Conservation (phyloP, 1,140 invertebrate species). For the Drosophila parabipectinata region DNA sequence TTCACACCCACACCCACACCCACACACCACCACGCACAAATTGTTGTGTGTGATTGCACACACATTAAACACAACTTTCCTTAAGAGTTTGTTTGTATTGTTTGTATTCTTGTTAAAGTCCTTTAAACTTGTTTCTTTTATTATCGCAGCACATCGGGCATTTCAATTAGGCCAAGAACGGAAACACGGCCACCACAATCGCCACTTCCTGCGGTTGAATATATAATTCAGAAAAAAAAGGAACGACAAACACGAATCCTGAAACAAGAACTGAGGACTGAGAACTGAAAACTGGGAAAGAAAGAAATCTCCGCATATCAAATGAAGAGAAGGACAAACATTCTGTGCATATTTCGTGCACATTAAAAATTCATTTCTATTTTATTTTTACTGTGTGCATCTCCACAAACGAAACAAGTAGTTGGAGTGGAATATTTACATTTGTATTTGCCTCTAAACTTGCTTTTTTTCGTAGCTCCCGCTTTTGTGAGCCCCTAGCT, state of each 20-base stretch:
- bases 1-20: conserved; percentile 4
- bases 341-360: conserved; percentile 38
- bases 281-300: conserved; percentile 6
- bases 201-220: conserved; percentile 36
- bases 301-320: conserved; percentile 48
- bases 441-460: conserved; percentile 23
- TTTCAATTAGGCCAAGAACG: conserved; percentile 31
- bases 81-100: conserved; percentile 14
- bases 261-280: not conserved
- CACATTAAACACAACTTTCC: conserved; percentile 20
- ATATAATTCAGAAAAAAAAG: conserved; percentile 10
- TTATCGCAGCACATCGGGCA: conserved; percentile 5
- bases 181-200: conserved; percentile 23
- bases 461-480: not conserved
- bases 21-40: conserved; percentile 20
- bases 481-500: conserved; percentile 12
- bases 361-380: conserved; percentile 44
- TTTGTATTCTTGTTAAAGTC: conserved; percentile 4
- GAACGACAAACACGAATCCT: not conserved
- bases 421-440: conserved; percentile 43
- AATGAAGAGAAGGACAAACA: conserved; percentile 29
- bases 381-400: conserved; percentile 38
- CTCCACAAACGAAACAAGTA: conserved; percentile 5
- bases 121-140: conserved; percentile 18
- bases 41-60: conserved; percentile 15